Base-by-base conservation (phyloP, 2,797 vertebrate genomes). In the Dromococcyx pavoninus region DNA sequence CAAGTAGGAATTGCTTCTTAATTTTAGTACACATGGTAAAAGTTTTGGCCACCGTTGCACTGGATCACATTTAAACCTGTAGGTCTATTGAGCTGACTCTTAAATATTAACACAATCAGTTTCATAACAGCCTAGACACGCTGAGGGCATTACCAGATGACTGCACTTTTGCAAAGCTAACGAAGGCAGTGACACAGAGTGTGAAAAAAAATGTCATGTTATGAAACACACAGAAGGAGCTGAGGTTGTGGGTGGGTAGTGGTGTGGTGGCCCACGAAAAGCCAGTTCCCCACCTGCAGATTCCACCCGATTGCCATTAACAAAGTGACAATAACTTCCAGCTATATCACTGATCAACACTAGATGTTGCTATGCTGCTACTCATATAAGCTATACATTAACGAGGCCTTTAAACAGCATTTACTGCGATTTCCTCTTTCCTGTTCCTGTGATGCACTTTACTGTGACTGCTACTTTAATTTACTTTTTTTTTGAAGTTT, bases 291-390 rank as follows among this genome's bases (percentile, higher is more conserved):
- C 5, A 8, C n/a, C 57, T 22, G 51, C 37, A 5, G 30, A 35
- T 75, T 85, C 27, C 56, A 67, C 50, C 11, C 1, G 35, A 44
- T 22, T 5, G 30, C 46, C 3, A 1, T 51, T 62, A 85, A 61
- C 6, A 53, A 84, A 48, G n/a, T 22, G 46, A 12, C 0, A 2
- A 35, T 57, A 72, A 53, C 72, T 85, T 78, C 56, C 83, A 97
- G 97, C 96, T 96, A 97, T 97, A 91, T 96, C 95, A 75, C 56
- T 4, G 7, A 86, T 87, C 96, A 67, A 97, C 98, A 96, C 97
- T 98, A 98, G 98, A 97, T 98, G 98, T 89, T 97, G 97, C 98
- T 97, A 50, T 97, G 93, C 95, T 80, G 96, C 97, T 97, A 32
- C 95, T 95, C 94, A 95, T 96, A 95, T 60, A 80, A 95, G 46